phyloP scores from a whole-genome alignment of 2,888 invertebrate species.

The Drosophila ustulata region DNA sequence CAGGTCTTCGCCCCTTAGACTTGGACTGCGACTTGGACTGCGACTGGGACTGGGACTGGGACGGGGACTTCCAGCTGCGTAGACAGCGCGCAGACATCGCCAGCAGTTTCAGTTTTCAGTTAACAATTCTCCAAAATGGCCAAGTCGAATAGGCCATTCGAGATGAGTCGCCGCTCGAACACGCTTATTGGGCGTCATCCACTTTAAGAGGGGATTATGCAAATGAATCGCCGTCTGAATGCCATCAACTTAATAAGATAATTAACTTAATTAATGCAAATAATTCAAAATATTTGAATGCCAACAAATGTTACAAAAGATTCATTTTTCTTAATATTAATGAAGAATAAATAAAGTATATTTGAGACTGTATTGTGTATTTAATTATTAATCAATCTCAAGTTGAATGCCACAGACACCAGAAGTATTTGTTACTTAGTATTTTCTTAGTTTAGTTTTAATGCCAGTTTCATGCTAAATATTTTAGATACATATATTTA shows the following conservation, averaged over 20 bases:
- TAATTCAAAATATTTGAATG: neutral
- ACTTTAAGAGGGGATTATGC: constrained; percentile 8
- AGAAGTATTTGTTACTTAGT: too few species aligned
- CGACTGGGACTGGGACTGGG: constrained; percentile 15
- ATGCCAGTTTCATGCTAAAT: too few species aligned
- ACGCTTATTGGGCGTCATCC: constrained; percentile 44
- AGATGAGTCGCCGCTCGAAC: constrained; percentile 35
- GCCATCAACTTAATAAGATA: constrained; percentile 3
- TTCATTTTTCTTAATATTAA: neutral
- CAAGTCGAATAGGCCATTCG: constrained; percentile 8
- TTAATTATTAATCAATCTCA: too few species aligned
- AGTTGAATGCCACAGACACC: too few species aligned
- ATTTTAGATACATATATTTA: too few species aligned
- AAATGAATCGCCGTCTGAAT: neutral
- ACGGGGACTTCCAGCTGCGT: constrained; percentile 74
- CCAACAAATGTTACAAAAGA: neutral
- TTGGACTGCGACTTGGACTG: constrained; percentile 13
- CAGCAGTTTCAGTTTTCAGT: constrained; percentile 47
- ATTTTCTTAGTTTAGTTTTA: too few species aligned
- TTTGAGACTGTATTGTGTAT: neutral
- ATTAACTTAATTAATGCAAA: constrained; percentile 13
- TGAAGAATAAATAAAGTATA: neutral
- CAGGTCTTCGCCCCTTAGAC: constrained; percentile 32
- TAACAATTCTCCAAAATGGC: constrained; percentile 53
- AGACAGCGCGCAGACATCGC: constrained; percentile 71